Percentiles rank a stretch among this genome's conserved stretches.
These are phyloP conservation scores for Heliconius charithonia DNA, from an alignment of 2,888 invertebrate species.

Conservation along the genomic window DNA sequence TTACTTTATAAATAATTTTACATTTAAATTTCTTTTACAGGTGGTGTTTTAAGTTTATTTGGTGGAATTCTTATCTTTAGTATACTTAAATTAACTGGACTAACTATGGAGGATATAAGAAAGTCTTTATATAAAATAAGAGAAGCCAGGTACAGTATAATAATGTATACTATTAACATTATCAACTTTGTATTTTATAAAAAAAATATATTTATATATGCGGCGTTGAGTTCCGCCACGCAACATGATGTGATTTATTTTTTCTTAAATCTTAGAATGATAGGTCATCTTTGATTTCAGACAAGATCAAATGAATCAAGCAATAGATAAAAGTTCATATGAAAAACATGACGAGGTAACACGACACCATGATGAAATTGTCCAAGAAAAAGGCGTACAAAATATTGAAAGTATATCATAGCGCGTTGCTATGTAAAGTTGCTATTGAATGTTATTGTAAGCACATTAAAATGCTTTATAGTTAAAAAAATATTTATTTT, in stretches of 20 bases:
- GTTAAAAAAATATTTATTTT: too few relatives aligned
- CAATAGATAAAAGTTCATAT: constrained; percentile 62
- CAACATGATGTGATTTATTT: neutral
- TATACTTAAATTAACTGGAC: constrained; percentile 83
- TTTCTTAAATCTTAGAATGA: neutral
- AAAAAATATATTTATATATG: neutral
- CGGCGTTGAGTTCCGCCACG: neutral
- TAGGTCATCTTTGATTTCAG: constrained; percentile 58
- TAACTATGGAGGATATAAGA: constrained; percentile 86
- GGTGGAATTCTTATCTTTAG: constrained; percentile 83
- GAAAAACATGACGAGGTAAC: constrained; percentile 68
- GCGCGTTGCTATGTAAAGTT: too few relatives aligned
- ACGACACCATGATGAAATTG: constrained; percentile 62
- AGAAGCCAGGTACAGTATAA: constrained; percentile 62
- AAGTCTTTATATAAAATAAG: constrained; percentile 82
- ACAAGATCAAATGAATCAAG: constrained; percentile 65
- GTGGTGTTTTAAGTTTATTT: constrained; percentile 84
- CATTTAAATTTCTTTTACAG: constrained; percentile 61
- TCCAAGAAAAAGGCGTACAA: constrained; percentile 58
- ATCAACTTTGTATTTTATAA: neutral
- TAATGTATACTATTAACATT: neutral
- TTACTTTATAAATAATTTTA: neutral
- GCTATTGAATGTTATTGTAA: too few relatives aligned
- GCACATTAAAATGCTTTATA: too few relatives aligned
- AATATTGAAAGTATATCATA: constrained; percentile 56